Evolutionary conservation across 2,888 invertebrate genomes (phyloP).

Genomic region (Apodemia duryi): DNA sequence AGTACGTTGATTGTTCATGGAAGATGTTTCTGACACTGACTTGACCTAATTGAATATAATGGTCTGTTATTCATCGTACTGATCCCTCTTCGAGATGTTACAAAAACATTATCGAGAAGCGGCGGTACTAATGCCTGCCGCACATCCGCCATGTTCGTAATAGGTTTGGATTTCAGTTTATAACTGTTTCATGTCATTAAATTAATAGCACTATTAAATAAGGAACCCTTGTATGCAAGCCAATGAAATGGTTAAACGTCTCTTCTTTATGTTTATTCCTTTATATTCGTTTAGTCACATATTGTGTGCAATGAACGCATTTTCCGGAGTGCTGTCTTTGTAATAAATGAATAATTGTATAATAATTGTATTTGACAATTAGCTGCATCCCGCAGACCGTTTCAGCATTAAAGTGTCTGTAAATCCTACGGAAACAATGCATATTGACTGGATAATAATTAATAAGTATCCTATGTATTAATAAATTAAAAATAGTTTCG

Average conservation of each 20-base stretch:
- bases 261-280: conserved; percentile 33
- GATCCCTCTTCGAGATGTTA: conserved; percentile 57
- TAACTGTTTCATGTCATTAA: conserved; percentile 59
- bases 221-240: conserved; percentile 41
- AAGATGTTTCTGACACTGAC: conserved; percentile 63
- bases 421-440: too few relatives aligned
- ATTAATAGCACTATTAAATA: conserved; percentile 53
- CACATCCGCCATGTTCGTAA: conserved; percentile 34
- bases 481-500: too few relatives aligned
- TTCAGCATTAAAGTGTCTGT: too few relatives aligned
- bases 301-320: neutral
- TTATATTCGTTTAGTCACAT: neutral
- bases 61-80: conserved; percentile 62
- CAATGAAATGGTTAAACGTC: conserved; percentile 37
- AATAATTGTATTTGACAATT: neutral
- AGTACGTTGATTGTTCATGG: conserved; percentile 72
- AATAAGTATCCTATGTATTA: too few relatives aligned
- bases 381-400: neutral
- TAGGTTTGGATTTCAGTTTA: conserved; percentile 46
- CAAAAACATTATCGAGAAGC: conserved; percentile 54
- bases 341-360: neutral
- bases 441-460: too few relatives aligned
- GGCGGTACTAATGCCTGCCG: conserved; percentile 34
- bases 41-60: conserved; percentile 79
- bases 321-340: neutral